These are phyloP conservation scores for Chaetorhynchus papuensis DNA, from an alignment of 2,113 vertebrate species.

Conservation along the genomic window DNA sequence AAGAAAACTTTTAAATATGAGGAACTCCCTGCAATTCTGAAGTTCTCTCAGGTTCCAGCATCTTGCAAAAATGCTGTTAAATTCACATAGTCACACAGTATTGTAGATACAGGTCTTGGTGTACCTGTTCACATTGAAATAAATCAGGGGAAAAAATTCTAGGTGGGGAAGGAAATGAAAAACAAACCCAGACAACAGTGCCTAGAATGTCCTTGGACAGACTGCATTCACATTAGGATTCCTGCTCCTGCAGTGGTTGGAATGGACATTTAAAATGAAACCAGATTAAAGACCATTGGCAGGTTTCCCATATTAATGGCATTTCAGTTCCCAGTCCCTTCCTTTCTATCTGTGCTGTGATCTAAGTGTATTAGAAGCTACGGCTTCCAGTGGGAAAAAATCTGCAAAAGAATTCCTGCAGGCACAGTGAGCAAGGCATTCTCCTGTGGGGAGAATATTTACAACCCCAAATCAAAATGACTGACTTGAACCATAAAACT, in stretches of 20 bases:
- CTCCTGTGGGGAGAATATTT: conserved; percentile 24
- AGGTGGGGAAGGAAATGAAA: neutral
- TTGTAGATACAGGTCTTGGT: neutral
- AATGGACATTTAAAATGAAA: neutral
- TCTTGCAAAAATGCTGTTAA: neutral
- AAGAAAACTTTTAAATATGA: neutral
- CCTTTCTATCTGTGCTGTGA: neutral
- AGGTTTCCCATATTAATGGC: neutral
- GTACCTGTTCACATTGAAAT: neutral
- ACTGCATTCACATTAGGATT: neutral
- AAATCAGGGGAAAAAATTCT: neutral
- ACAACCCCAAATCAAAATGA: conserved; percentile 37
- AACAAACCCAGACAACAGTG: neutral
- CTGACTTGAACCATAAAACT: conserved; percentile 24
- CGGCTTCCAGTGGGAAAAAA: neutral
- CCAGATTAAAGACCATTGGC: neutral
- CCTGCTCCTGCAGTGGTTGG: neutral
- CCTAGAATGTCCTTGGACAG: neutral
- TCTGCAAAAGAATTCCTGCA: neutral
- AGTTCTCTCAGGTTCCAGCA: neutral
- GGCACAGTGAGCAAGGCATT: neutral
- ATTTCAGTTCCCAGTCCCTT: neutral
- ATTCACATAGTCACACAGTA: neutral
- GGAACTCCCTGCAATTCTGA: neutral
- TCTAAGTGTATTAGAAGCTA: neutral